Base-by-base conservation (phyloP, 1,140 invertebrate genomes). In the Archegozetes longisetosus region DNA sequence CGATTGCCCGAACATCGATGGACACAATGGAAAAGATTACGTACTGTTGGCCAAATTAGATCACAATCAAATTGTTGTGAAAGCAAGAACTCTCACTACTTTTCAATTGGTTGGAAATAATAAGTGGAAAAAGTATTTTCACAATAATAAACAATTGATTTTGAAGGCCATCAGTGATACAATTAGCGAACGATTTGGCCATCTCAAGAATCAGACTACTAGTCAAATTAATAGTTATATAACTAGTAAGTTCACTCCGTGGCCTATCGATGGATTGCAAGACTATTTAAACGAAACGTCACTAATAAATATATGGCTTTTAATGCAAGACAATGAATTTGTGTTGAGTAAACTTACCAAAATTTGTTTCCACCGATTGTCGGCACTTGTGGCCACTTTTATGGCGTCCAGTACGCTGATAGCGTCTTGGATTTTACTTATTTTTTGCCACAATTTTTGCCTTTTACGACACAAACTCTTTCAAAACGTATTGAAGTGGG, bases 311-410 rank as follows among this genome's bases (percentile, higher is more conserved):
- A 60, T 71, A 2, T 70, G 65, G 66, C 64, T 61, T 14, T 58
- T 73, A 6, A 59, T 68, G 25, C 64, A 69, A 28, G 69, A 73
- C 61, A 62, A 68, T 53, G 71, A 73, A 61, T 73, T 68, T 61
- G 29, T 68, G 6, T 58, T 70, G 25, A 65, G 66, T 28, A 67
- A 65, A 49, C 66, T 1, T 57, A 66, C 46, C 63, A 68, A 59
- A 49, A 67, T 47, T 47, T 67, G 53, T 64, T 70, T 28, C 71
- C 71, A 25, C 49, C 61, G 47, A 61, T 72, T 3, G 66, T 69
- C 58, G 70, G 68, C 6, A 69, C 68, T 1, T 73, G 71, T 67
- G 71, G 71, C 20, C 64, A 67, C 20, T 64, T 68, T 40, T 73
- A 72, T 64, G 60, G 67, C 14, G 64, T 68, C 40, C 68, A 72